Base-by-base conservation (phyloP, 2,113 vertebrate species). In the Cyanoramphus novaezelandiae region DNA sequence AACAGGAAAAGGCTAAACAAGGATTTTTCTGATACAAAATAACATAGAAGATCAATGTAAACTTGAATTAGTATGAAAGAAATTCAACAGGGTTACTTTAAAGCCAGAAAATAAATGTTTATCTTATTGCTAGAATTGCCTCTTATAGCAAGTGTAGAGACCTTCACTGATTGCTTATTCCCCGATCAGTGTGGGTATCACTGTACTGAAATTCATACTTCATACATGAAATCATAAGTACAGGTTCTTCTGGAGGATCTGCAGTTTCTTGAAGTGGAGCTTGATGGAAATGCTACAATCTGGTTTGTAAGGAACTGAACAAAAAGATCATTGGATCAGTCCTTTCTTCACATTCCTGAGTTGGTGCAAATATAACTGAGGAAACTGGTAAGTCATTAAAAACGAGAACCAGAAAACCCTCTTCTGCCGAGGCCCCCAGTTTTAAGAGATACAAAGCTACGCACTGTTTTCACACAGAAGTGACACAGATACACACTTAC, bases 401-500 rank as follows among this genome's bases (percentile, higher is more conserved):
- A 57, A 6, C 1, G 43, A 80, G 44, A 78, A 69, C 20, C 9
- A 67, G 21, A 71, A 83, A 67, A 6, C 33, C 5, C 2, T 64
- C 59, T 41, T 78, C 47, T 55, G 9, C 33, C 57, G 24, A 59
- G 33, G 57, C 21, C 57, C 53, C 21, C 33, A 7, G 33, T 11
- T 44, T 84, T 44, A 39, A 47, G 41, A 86, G 11, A 75, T 7
- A 77, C 8, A 59, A 92, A 78, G 7, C 33, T 50, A 74, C 6
- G 75, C 23, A 44, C 7, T 64, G 78, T 82, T 90, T 90, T 27
- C 75, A 80, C 92, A 59, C 20, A 68, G 13, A 86, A 84, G 35
- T 17, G 57, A 86, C 52, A 88, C 6, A 80, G 39, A 92, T 13
- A 63, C 6, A 25, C 80, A 97, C 99, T 99, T 98, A 99, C 99